Evolutionary conservation across 2,888 invertebrate species (phyloP), one percentile per base, ranked within the genome.

Genomic region (Hedychridium roseum): DNA sequence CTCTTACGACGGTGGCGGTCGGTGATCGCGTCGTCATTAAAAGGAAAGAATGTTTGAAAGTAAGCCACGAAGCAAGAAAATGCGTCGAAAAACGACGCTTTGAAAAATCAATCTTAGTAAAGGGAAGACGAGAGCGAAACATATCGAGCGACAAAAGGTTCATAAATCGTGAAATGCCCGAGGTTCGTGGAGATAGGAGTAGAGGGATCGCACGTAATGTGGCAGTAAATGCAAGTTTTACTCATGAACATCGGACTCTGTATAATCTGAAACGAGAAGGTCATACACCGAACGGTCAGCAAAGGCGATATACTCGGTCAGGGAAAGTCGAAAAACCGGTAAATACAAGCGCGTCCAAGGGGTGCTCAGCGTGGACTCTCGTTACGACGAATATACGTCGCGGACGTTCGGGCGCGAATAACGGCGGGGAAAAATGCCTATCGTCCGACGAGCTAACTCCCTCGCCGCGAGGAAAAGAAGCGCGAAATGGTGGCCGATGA

Each of bases 21-120:
- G 49, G 51, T 52, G 62, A 64, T 63, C 51, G 40, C 48, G 37
- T 40, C 27, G 53, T 43, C 30, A 16, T 45, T 31, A 45, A 40
- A 60, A 55, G 41, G 39, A 56, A 51, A 52, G 57, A 56, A 65
- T 57, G 52, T 64, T 64, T 61, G 63, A 42, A 63, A 66, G 57
- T 60, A 64, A 43, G 42, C 17, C 44, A 42, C 17, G 16, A 21
- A 16, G 7, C 3, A 30, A 16, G 32, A 43, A 52, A 49, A 14
- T 35, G 42, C 9, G 42, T 35, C 27, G 16, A 32, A 7, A 15
- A 49, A 43, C 42, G 31, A 4, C 34, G 20, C 40, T 31, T 28
- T 27, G 34, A 60, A 53, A 54, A 32, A 34, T 28, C 27, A 34
- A 43, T 31, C 51, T 57, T 44, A 34, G 28, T 39, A 50, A 32